Conservation (phyloP, 2,797 vertebrate species). For the Buceros bicornis region DNA sequence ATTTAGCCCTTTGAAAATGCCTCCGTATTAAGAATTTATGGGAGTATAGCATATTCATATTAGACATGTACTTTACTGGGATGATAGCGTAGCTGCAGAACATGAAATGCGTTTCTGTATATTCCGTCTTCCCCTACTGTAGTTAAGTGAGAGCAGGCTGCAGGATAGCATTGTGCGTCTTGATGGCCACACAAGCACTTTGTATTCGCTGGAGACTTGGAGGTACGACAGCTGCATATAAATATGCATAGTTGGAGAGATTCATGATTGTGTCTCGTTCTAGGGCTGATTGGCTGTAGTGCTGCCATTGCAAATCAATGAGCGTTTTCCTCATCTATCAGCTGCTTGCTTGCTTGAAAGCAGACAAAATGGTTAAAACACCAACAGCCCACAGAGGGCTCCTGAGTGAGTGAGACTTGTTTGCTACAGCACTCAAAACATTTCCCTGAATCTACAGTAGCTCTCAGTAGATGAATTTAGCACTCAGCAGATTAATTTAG, state of each 20-base stretch:
- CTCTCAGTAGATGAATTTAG: constrained; percentile 70
- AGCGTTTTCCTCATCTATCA: constrained; percentile 71
- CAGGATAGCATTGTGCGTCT: constrained; percentile 62
- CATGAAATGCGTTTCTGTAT: constrained; percentile 19
- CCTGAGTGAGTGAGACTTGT: constrained; percentile 76
- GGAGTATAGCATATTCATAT: not conserved
- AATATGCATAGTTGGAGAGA: constrained; percentile 80
- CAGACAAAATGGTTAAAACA: constrained; percentile 79
- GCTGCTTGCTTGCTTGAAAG: constrained; percentile 73
- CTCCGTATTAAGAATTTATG: constrained; percentile 37
- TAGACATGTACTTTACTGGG: constrained; percentile 11
- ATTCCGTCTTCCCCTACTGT: constrained; percentile 39
- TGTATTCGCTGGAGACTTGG: constrained; percentile 72
- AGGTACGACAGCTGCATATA: constrained; percentile 80
- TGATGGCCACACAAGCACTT: constrained; percentile 76
- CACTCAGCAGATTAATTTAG: constrained; percentile 76
- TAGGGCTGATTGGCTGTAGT: constrained; percentile 65
- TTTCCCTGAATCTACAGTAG: constrained; percentile 65
- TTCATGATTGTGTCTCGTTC: constrained; percentile 65
- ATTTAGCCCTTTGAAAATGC: constrained; percentile 33
- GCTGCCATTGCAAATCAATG: constrained; percentile 77
- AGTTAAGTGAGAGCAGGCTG: constrained; percentile 54
- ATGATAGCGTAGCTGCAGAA: constrained; percentile 17
- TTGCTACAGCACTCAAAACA: constrained; percentile 48
- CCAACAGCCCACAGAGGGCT: constrained; percentile 79